phyloP scores from a whole-genome alignment of 2,797 vertebrate genomes.

The Yasuhikotakia modesta region DNA sequence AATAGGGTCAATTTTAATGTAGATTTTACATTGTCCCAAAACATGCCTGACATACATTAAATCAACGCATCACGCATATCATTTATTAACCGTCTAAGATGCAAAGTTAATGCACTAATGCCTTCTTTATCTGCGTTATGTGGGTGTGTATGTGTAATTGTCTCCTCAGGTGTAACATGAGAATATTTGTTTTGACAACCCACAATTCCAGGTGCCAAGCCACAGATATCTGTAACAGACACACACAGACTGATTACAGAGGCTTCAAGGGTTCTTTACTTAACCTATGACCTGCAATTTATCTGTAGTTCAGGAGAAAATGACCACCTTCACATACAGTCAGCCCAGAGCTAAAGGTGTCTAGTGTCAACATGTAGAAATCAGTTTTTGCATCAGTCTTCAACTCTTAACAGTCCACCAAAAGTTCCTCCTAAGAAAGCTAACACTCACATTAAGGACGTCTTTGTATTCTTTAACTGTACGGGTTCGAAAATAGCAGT shows the following conservation, averaged over 20 bases:
- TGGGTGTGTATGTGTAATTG: conserved; percentile 35
- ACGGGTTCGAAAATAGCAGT: conserved; percentile 21
- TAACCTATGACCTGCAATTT: conserved; percentile 32
- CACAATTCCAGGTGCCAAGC: conserved; percentile 69
- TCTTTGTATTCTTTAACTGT: conserved; percentile 5
- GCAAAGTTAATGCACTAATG: conserved; percentile 8
- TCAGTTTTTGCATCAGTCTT: conserved; percentile 1
- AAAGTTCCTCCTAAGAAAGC: not conserved
- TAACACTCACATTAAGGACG: conserved; percentile 4
- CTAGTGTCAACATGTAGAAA: not conserved
- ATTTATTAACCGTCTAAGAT: conserved; percentile 15
- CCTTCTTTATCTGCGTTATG: conserved; percentile 30
- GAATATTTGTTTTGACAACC: conserved; percentile 70
- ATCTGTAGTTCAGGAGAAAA: conserved; percentile 5
- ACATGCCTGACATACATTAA: not conserved
- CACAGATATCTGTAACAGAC: conserved; percentile 65
- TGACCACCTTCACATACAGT: not conserved
- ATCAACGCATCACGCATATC: not conserved
- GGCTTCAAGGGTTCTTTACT: conserved; percentile 37
- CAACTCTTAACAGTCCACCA: not conserved
- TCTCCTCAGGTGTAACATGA: conserved; percentile 63
- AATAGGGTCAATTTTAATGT: not conserved
- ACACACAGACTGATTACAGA: conserved; percentile 58
- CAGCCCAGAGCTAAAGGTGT: not conserved
- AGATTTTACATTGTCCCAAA: not conserved